Percentiles rank a stretch among this genome's conserved stretches.
Evolutionary conservation across 2,797 vertebrate genomes (phyloP).

Genomic region (Serranus cabrilla): DNA sequence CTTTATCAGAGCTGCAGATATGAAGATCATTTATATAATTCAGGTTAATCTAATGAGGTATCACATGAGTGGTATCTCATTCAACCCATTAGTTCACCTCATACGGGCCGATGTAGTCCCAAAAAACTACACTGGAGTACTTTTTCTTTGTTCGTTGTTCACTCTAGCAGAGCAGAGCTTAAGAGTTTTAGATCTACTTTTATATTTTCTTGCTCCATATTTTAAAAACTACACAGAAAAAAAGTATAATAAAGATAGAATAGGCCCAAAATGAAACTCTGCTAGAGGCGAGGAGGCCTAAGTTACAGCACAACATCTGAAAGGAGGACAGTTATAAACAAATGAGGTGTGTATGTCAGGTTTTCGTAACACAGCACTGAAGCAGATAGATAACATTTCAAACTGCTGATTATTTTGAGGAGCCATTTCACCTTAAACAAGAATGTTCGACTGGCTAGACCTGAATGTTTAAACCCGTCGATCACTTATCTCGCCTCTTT

Average conservation of each 20-base stretch:
- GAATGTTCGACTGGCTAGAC: conserved; percentile 63
- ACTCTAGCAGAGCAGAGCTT: conserved; percentile 16
- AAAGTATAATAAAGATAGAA: too few relatives aligned
- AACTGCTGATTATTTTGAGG: conserved; percentile 50
- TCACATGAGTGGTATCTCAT: neutral
- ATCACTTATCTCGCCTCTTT: conserved; percentile 66
- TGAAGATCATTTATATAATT: conserved; percentile 15
- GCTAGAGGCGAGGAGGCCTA: neutral
- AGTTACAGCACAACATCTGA: conserved; percentile 3
- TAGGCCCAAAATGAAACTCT: neutral
- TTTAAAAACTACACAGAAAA: too few relatives aligned
- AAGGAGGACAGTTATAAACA: conserved; percentile 18
- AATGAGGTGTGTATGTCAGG: conserved; percentile 39
- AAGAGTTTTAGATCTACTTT: conserved; percentile 25
- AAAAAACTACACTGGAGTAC: neutral
- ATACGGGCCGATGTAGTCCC: neutral
- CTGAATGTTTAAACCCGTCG: conserved; percentile 63
- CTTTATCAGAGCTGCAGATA: conserved; percentile 18
- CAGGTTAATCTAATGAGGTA: neutral
- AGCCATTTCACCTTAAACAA: conserved; percentile 42
- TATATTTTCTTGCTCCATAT: neutral
- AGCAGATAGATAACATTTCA: conserved; percentile 54
- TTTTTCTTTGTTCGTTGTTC: neutral
- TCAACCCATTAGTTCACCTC: conserved; percentile 3
- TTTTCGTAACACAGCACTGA: conserved; percentile 44